Base-by-base conservation (phyloP, 2,797 vertebrate genomes). In the Calcarius lapponicus region DNA sequence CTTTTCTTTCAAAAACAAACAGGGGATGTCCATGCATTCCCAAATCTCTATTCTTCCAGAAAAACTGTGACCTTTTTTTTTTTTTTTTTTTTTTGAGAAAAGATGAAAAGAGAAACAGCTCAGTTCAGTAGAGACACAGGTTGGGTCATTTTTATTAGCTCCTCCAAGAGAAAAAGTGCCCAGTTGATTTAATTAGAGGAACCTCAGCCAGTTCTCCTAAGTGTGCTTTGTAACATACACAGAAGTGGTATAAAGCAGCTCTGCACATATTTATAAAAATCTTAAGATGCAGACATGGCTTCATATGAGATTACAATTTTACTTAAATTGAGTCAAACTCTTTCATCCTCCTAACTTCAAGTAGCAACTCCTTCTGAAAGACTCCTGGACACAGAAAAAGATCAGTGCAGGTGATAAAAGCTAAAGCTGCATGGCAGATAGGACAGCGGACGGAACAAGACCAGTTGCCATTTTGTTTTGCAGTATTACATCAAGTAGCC, bases 71-170 rank as follows among this genome's bases (percentile, higher is more conserved):
- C 47, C 11, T 21, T 61, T 40, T 29, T 19, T 25, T 58, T 58
- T 45, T 10, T 10, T 19, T 17, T 22, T 15, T 57, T 36, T 38
- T 38, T 40, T 40, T 13, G 28, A 86, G 57, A 40, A 42, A 57
- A 72, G 53, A 53, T 6, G 12, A 24, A 20, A 73, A 72, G 43
- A 74, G 14, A 58, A 91, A 43, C 12, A 34, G 24, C 21, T 80
- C 14, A 0, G 17, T 22, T 36, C 2, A 4, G n/a, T 47, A 78
- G n/a, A 42, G 12, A 38, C 10, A 57, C 0, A 1, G 8, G 12
- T 20, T 42, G 75, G 58, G 16, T 53, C 17, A 42, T 29, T 83
- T 67, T 51, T 65, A 24, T 7, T 57, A 45, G 13, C 10, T 80
- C 36, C 51, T 47, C 58, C 31, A 32, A 48, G 43, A 69, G 22